Evolutionary conservation across 2,797 vertebrate species (phyloP).

Genomic region (Urophycis tenuis): DNA sequence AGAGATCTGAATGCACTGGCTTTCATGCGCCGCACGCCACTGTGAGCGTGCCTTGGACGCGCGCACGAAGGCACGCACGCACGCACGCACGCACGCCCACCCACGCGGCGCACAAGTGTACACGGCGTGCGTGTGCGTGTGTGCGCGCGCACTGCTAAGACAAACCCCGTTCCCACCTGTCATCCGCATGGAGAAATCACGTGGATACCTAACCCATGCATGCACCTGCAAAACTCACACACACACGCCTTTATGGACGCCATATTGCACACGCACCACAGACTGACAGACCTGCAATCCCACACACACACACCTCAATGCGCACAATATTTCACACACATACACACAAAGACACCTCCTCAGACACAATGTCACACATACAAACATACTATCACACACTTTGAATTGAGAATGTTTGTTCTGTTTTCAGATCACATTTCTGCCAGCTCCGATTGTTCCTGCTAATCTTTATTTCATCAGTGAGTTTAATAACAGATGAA

Average conservation of each 20-base stretch:
- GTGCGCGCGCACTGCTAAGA: slow-evolving; percentile 17
- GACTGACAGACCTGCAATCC: background rate
- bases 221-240: background rate
- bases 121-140: too few species aligned
- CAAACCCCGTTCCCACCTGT: slow-evolving; percentile 1
- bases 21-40: too few species aligned
- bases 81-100: slow-evolving; percentile 1
- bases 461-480: background rate
- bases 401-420: background rate
- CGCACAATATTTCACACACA: background rate
- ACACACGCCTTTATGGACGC: background rate
- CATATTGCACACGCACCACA: background rate
- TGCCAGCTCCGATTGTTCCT: background rate
- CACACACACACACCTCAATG: background rate
- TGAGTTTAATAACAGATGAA: background rate
- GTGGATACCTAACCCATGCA: background rate
- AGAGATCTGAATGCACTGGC: background rate
- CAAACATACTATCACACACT: background rate
- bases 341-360: background rate
- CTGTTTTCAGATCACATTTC: background rate
- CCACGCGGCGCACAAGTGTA: background rate
- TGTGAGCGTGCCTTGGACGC: background rate
- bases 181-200: background rate
- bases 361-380: background rate
- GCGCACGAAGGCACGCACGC: background rate